Percentiles rank a stretch among this genome's conserved stretches.
phyloP scores from a whole-genome alignment of 2,888 invertebrate genomes.

The Heteromyza rotundicornis region DNA sequence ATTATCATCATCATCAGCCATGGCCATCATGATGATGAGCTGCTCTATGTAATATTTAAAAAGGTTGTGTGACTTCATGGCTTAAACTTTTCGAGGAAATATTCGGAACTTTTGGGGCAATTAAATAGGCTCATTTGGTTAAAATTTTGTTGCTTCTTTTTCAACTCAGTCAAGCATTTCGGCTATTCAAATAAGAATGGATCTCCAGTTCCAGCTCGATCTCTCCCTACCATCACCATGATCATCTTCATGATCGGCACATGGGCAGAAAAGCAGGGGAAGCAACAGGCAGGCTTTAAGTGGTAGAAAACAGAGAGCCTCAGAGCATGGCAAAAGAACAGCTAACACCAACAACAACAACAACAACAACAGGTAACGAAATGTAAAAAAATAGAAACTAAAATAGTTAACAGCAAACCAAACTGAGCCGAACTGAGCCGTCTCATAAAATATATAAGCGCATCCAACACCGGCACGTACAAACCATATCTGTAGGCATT shows the following conservation, averaged over 20 bases:
- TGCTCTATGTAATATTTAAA: too few species aligned
- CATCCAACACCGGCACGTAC: conserved; percentile 23
- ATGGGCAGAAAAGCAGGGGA: background rate
- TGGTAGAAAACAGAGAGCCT: too few species aligned
- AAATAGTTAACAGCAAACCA: conserved; percentile 11
- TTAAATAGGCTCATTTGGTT: background rate
- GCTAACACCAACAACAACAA: conserved; percentile 20
- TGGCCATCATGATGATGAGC: too few species aligned
- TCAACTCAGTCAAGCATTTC: conserved; percentile 1
- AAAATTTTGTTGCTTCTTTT: background rate
- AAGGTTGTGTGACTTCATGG: too few species aligned
- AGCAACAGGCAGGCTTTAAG: conserved; percentile 11
- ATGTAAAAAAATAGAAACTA: conserved; percentile 33
- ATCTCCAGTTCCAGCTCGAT: too few species aligned
- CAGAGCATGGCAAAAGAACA: conserved; percentile 5
- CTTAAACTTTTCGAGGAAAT: too few species aligned
- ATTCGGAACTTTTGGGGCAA: too few species aligned
- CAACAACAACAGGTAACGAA: conserved; percentile 21
- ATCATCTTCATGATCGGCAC: too few species aligned
- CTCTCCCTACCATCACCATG: background rate
- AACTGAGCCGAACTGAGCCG: background rate
- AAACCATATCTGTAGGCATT: conserved; percentile 47
- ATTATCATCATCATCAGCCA: too few species aligned
- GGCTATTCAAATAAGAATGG: background rate
- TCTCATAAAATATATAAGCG: background rate